These are phyloP conservation scores for Vireo griseus DNA, from an alignment of 2,797 vertebrate genomes.

Conservation along the genomic window DNA sequence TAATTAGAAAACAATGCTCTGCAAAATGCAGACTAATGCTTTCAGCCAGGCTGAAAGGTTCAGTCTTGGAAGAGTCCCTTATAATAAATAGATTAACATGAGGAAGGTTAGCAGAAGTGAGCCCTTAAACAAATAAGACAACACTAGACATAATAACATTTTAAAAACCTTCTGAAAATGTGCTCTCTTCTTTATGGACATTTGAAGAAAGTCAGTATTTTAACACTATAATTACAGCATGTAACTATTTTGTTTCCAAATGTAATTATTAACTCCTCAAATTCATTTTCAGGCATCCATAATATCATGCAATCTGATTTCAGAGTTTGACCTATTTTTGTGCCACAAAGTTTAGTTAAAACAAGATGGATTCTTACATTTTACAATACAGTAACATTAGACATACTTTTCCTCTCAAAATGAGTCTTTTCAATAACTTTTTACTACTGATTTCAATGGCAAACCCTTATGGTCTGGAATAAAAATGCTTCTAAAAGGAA, in stretches of 20 bases:
- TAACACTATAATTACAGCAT: conserved; percentile 44
- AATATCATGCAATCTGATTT: conserved; percentile 41
- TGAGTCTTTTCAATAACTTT: neutral
- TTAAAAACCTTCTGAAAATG: conserved; percentile 20
- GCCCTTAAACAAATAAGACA: neutral
- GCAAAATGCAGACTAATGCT: neutral
- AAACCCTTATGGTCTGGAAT: neutral
- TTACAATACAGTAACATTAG: neutral
- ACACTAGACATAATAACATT: conserved; percentile 15
- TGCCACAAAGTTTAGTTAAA: neutral
- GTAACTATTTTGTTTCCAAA: conserved; percentile 41
- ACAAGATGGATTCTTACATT: neutral
- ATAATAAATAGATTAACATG: neutral
- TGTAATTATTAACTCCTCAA: conserved; percentile 21
- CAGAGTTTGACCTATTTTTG: conserved; percentile 33
- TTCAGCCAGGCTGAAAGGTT: neutral
- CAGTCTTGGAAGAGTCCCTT: neutral
- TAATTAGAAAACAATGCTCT: neutral
- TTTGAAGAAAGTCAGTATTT: conserved; percentile 43
- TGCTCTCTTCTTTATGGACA: neutral
- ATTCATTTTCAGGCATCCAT: conserved; percentile 17
- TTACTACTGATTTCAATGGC: neutral
- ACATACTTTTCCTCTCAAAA: neutral
- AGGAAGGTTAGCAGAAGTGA: neutral
- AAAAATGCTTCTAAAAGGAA: neutral